Evolutionary conservation across 23 tunicate genomes (phyloP), one percentile per base, ranked within the genome.

Genomic region (Trididemnum miniatum): DNA sequence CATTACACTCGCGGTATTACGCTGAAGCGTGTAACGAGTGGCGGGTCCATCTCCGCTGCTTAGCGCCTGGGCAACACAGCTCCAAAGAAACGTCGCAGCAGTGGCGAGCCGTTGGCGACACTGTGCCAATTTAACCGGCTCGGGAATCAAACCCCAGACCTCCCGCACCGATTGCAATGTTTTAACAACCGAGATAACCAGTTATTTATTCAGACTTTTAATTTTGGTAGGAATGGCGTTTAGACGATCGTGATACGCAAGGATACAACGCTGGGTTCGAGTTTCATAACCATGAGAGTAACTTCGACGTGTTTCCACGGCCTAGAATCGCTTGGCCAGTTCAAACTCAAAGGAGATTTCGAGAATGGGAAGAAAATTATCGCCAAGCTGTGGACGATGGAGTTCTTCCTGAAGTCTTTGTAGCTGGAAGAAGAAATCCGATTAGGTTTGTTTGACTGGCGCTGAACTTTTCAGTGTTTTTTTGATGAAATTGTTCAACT

Each of bases 231-330:
- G 77, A 80, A 23, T 90, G 88, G 89, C 1, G 33, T 15, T 79
- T 66, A 20, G 81, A 73, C 3, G 96, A 76, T 0, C 0, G 12
- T 5, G 96, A 82, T 30, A 0, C 77, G 29, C 37, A 1, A 1
- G 89, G 79, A 9, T 90, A 75, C 77, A 90, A 90, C 79, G 89
- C 96, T 40, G 96, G 96, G 28, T 72, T 90, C 31, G 96, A 90
- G 40, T 90, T 90, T 59, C 96, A 90, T 84, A 90, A 67, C 51
- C 85, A 80, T 23, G 59, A 72, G 4, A 65, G 69, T 34, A 81
- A 79, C 64, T 0, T 35, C 1, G 30, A 62, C 30, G 28, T 54
- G 26, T 83, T 83, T 33, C 89, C 89, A 24, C 52, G 96, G 25
- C 81, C 81, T 3, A 71, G 79, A 2, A 78, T 62, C 1, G 9